Evolutionary conservation across 37 sponge, comb jelly and placozoan species (phyloP).

Genomic region (Hexactinellida sp.): DNA sequence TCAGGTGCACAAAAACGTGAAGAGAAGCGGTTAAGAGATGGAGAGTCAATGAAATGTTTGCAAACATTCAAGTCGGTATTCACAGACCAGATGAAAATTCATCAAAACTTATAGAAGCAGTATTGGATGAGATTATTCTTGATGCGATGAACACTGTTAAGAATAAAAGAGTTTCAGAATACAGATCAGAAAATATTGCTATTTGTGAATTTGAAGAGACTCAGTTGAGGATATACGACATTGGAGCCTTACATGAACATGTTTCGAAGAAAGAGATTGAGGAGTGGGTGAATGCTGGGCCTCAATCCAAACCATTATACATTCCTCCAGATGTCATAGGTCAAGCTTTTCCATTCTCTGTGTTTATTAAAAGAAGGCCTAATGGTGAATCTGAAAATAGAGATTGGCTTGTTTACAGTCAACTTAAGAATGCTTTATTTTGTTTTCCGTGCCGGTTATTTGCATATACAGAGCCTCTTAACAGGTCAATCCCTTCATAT

Average conservation of each 20-base stretch:
- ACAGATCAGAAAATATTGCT: slow-evolving; percentile 1
- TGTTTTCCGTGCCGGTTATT: slow-evolving; percentile 7
- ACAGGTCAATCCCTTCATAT: slow-evolving; percentile 16
- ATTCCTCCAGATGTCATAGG: slow-evolving; percentile 16
- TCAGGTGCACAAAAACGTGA: slow-evolving; percentile 15
- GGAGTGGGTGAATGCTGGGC: slow-evolving; percentile 18
- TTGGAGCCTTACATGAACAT: slow-evolving; percentile 15
- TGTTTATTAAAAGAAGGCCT: not conserved
- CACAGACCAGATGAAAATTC: slow-evolving; percentile 8
- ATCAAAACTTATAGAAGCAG: not conserved
- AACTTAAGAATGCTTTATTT: slow-evolving; percentile 9
- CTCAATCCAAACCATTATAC: slow-evolving; percentile 13
- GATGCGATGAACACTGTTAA: not conserved
- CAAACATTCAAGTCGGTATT: slow-evolving; percentile 14
- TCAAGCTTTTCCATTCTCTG: slow-evolving; percentile 11
- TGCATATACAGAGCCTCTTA: not conserved
- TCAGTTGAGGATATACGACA: slow-evolving; percentile 14
- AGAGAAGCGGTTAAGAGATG: slow-evolving; percentile 17
- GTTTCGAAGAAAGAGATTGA: slow-evolving; percentile 15
- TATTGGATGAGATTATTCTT: slow-evolving; percentile 10
- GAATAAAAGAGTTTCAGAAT: slow-evolving; percentile 2
- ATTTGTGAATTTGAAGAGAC: slow-evolving; percentile 16
- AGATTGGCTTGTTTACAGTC: slow-evolving; percentile 13
- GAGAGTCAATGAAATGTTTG: slow-evolving; percentile 5
- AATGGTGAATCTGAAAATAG: slow-evolving; percentile 12